Conservation (phyloP, 2,888 invertebrate species). For the Pristionchus entomophagus region DNA sequence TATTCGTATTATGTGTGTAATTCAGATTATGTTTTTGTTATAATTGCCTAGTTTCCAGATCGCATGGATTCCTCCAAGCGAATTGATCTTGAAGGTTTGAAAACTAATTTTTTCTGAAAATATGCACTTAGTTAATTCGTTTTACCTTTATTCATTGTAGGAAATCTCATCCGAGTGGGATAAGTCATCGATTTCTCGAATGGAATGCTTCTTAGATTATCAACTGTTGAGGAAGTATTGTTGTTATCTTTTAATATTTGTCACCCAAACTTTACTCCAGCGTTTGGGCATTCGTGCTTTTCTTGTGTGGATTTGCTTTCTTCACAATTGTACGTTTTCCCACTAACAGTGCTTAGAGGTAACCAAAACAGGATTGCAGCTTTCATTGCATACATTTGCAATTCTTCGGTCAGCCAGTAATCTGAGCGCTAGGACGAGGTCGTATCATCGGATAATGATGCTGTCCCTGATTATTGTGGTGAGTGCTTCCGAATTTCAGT, state of each 20-base stretch:
- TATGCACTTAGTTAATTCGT: too few relatives aligned
- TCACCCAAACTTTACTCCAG: neutral
- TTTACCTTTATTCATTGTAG: too few relatives aligned
- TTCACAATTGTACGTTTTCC: neutral
- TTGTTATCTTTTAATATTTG: neutral
- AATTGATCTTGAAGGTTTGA: neutral
- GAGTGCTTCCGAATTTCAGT: too few relatives aligned
- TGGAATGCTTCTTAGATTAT: neutral
- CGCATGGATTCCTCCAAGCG: neutral
- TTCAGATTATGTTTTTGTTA: neutral
- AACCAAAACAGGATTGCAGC: neutral
- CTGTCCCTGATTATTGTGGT: neutral
- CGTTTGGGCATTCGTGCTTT: neutral
- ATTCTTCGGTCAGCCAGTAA: neutral
- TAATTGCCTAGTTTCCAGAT: neutral
- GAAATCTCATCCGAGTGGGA: neutral
- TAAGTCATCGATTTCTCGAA: neutral
- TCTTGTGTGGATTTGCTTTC: neutral
- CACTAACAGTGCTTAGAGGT: neutral
- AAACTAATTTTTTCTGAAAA: neutral
- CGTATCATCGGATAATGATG: neutral
- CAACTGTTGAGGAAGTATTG: neutral
- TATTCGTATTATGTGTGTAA: neutral
- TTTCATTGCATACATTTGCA: neutral
- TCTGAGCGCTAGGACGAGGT: neutral